These are phyloP conservation scores for Automeris io DNA, from an alignment of 2,888 invertebrate genomes.

Conservation along the genomic window DNA sequence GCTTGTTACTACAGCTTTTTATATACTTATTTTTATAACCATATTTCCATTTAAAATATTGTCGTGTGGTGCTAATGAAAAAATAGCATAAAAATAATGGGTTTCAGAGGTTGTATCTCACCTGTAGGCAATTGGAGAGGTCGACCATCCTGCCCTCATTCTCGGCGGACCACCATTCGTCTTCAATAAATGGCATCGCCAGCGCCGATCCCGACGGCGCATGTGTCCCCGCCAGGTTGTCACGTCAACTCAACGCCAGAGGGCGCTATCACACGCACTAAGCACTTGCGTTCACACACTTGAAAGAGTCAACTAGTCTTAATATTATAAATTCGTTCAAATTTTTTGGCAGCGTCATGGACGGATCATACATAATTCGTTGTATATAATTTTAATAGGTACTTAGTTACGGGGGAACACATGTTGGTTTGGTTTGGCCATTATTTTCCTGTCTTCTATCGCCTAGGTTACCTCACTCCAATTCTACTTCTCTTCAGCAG, in stretches of 20 bases:
- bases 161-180: constrained; percentile 97
- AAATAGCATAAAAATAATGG: no score
- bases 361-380: constrained; percentile 73
- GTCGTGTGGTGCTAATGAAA: no score
- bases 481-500: constrained; percentile 64
- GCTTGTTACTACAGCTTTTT: no score
- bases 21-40: no score
- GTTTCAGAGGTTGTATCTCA: no score
- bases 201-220: constrained; percentile 80
- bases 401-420: constrained; percentile 60
- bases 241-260: constrained; percentile 56
- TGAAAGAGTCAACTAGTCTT: constrained; percentile 41
- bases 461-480: constrained; percentile 72
- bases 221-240: constrained; percentile 80
- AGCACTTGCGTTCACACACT: constrained; percentile 47
- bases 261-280: constrained; percentile 47
- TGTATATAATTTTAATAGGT: constrained; percentile 46
- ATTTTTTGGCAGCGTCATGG: constrained; percentile 71
- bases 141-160: constrained; percentile 97
- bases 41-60: no score
- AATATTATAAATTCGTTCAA: constrained; percentile 67
- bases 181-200: constrained; percentile 97
- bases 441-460: constrained; percentile 18
- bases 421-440: constrained; percentile 39
- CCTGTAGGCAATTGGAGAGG: constrained; percentile 92